Evolutionary conservation across 2,797 vertebrate genomes (phyloP).

Genomic region (Melanotaenia trifasciata): DNA sequence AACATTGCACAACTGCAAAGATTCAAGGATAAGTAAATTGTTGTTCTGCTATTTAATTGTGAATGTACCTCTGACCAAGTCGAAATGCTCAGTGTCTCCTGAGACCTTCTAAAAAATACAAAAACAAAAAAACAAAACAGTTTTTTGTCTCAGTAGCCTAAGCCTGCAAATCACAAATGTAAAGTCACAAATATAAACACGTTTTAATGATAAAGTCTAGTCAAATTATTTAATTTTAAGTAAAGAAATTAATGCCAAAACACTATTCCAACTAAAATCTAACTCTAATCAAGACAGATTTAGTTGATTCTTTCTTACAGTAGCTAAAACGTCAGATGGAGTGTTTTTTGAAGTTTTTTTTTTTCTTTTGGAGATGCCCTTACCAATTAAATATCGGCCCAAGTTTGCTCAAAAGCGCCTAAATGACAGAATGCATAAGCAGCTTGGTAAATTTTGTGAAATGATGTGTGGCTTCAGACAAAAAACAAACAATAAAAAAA

Average conservation of each 20-base stretch:
- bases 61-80: not conserved
- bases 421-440: too few relatives aligned
- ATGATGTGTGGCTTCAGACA: too few relatives aligned
- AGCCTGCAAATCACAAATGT: not conserved
- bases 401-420: too few relatives aligned
- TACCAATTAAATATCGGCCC: too few relatives aligned
- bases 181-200: not conserved
- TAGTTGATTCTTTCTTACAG: not conserved
- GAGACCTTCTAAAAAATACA: not conserved
- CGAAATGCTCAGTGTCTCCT: not conserved
- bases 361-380: not conserved
- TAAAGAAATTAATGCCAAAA: too few relatives aligned
- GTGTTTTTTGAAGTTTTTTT: not conserved
- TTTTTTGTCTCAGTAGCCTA: constrained; percentile 60
- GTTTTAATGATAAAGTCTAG: too few relatives aligned
- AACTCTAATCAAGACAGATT: not conserved
- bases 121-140: too few relatives aligned
- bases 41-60: not conserved
- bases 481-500: too few relatives aligned
- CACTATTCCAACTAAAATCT: too few relatives aligned
- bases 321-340: too few relatives aligned
- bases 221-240: too few relatives aligned
- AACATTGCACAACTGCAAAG: not conserved
- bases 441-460: too few relatives aligned
- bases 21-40: not conserved